Evolutionary conservation across 2,888 invertebrate genomes (phyloP).

Genomic region (Sisyra nigra): DNA sequence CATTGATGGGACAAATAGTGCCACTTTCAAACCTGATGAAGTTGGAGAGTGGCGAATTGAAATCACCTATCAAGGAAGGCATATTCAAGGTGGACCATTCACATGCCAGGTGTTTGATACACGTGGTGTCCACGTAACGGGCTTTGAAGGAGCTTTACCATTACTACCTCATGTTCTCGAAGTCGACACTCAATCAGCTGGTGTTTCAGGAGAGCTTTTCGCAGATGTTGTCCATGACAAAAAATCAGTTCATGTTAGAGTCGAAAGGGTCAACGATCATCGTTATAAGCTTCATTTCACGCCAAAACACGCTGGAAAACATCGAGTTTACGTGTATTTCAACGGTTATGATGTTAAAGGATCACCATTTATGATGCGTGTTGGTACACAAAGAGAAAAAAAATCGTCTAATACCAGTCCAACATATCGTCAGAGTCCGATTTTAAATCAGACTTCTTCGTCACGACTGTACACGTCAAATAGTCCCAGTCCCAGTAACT

Average conservation of each 20-base stretch:
- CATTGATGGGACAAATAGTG: constrained; percentile 80
- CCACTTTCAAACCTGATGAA: constrained; percentile 94
- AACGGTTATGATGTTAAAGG: constrained; percentile 77
- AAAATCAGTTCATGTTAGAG: constrained; percentile 65
- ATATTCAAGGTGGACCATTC: constrained; percentile 93
- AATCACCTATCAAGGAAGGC: constrained; percentile 88
- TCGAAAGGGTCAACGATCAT: constrained; percentile 54
- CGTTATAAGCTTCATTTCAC: constrained; percentile 59
- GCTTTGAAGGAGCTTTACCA: constrained; percentile 69
- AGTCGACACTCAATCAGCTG: constrained; percentile 50
- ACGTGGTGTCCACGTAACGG: constrained; percentile 68
- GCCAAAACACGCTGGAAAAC: constrained; percentile 64
- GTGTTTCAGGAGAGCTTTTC: constrained; percentile 73
- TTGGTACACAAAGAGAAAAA: constrained; percentile 53
- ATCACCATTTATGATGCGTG: constrained; percentile 75
- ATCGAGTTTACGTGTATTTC: constrained; percentile 80
- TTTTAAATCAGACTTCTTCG: constrained; percentile 13
- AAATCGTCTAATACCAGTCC: constrained; percentile 34
- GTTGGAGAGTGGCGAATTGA: constrained; percentile 95
- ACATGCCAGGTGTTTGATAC: constrained; percentile 93
- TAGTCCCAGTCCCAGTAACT: constrained; percentile 2
- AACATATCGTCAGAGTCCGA: constrained; percentile 23
- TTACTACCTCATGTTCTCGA: constrained; percentile 78
- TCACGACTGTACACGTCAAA: constrained; percentile 13
- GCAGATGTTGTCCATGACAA: constrained; percentile 86